Evolutionary conservation across 2,888 invertebrate species (phyloP).

Genomic region (Eurytoma adleriae): DNA sequence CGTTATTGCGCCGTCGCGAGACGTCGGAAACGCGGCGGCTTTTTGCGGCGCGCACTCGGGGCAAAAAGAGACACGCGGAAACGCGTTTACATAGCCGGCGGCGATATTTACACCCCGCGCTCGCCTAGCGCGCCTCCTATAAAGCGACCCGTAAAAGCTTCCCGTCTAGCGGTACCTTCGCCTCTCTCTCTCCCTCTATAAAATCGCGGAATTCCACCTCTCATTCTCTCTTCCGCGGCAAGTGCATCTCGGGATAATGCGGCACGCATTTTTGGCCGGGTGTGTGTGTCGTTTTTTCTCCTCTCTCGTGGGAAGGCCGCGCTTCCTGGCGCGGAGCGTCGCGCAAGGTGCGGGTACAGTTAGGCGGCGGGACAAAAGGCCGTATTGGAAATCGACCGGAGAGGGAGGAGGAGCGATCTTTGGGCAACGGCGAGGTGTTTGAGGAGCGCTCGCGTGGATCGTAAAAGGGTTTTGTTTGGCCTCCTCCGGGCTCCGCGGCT

Average conservation of each 20-base stretch:
- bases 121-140: neutral
- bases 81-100: conserved; percentile 30
- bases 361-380: too few relatives aligned
- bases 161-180: conserved; percentile 18
- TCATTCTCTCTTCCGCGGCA: neutral
- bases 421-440: neutral
- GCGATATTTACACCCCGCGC: conserved; percentile 38
- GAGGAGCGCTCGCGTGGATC: neutral
- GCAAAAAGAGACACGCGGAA: conserved; percentile 21
- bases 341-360: neutral
- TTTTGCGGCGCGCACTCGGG: neutral
- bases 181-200: neutral
- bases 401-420: neutral
- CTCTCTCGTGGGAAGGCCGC: neutral
- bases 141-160: conserved; percentile 29
- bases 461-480: too few relatives aligned
- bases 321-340: neutral
- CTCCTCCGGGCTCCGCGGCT: too few relatives aligned
- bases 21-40: too few relatives aligned
- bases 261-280: too few relatives aligned
- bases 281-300: neutral
- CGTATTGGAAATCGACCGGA: neutral
- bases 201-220: neutral
- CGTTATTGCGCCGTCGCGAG: too few relatives aligned
- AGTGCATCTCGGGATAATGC: too few relatives aligned